Evolutionary conservation across 2,888 invertebrate genomes (phyloP).

Genomic region (Peribatodes rhomboidaria): DNA sequence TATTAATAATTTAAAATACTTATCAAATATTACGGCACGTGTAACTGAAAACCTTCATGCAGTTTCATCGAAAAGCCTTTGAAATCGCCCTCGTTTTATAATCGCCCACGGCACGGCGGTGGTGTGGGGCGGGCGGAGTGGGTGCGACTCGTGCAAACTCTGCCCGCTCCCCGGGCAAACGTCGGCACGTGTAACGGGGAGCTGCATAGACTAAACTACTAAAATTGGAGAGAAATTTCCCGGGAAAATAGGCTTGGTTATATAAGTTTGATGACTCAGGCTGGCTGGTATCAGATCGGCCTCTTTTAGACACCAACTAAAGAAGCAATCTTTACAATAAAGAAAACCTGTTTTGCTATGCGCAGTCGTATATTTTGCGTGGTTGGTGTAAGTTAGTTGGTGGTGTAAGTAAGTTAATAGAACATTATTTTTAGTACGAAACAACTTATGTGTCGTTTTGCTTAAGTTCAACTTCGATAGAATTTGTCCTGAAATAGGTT

Average conservation of each 20-base stretch:
- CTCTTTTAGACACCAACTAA: not conserved
- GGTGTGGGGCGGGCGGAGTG: conserved; percentile 20
- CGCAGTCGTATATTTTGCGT: not conserved
- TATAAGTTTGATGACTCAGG: not conserved
- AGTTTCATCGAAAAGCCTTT: conserved; percentile 33
- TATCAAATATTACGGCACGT: conserved; percentile 14
- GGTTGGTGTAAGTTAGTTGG: no score
- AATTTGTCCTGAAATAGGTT: no score
- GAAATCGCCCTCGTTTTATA: conserved; percentile 30
- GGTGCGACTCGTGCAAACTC: conserved; percentile 30
- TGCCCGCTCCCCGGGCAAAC: conserved; percentile 23
- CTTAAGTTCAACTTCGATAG: no score
- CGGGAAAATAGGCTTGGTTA: not conserved
- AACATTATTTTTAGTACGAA: no score
- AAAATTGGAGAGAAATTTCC: not conserved
- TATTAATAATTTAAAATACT: not conserved
- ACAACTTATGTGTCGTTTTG: no score
- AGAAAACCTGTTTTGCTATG: no score
- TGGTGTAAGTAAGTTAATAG: no score
- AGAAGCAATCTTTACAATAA: not conserved
- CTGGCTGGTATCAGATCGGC: not conserved
- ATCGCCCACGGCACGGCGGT: conserved; percentile 21
- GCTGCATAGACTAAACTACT: conserved; percentile 18
- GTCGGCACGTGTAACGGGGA: conserved; percentile 28
- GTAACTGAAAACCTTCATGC: conserved; percentile 27